A percentile compares a stretch with the other conserved stretches of the same genome.
Evolutionary conservation across 2,888 invertebrate genomes (phyloP).

Genomic region (Lamproptera curius): DNA sequence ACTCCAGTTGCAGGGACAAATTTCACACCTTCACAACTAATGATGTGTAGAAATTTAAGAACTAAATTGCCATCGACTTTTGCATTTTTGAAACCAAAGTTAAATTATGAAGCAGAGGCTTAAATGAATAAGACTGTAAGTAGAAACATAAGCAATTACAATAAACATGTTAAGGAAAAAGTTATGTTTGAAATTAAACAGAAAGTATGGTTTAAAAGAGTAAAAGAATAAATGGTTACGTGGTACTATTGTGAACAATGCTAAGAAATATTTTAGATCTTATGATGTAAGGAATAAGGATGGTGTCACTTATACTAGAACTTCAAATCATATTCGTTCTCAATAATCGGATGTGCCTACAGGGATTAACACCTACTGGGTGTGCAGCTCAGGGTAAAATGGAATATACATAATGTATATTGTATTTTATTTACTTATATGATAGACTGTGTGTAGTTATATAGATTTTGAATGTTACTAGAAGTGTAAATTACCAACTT

Average conservation of each 20-base stretch:
- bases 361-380: background rate
- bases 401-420: background rate
- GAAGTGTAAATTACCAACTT: too few relatives aligned
- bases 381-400: background rate
- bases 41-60: conserved; percentile 17
- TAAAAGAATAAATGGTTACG: too few relatives aligned
- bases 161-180: background rate
- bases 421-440: too few relatives aligned
- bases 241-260: background rate
- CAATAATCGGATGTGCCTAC: background rate
- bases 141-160: background rate
- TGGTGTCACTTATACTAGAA: conserved; percentile 7
- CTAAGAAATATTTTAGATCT: conserved; percentile 8
- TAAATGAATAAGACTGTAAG: too few relatives aligned
- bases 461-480: too few relatives aligned
- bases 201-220: too few relatives aligned
- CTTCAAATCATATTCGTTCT: conserved; percentile 13
- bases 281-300: conserved; percentile 5
- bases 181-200: background rate
- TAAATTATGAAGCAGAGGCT: background rate
- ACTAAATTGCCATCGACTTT: conserved; percentile 12
- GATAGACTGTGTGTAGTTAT: too few relatives aligned
- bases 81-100: conserved; percentile 5
- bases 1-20: too few relatives aligned
- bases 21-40: too few relatives aligned